These are phyloP conservation scores for Chlamydotis undulata DNA, from an alignment of 2,113 vertebrate genomes.

Conservation along the genomic window DNA sequence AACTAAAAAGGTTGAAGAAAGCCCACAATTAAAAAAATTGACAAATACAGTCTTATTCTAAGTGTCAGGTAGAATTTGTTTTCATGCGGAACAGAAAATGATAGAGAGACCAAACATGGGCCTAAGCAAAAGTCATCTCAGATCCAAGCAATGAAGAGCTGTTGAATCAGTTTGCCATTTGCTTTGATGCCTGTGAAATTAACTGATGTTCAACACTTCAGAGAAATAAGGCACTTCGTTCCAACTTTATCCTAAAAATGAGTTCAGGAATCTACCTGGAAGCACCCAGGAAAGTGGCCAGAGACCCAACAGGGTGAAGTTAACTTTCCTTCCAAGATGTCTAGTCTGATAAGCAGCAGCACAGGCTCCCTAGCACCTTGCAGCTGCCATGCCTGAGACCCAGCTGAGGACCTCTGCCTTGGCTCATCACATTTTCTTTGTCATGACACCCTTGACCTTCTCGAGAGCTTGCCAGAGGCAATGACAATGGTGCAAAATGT, in stretches of 20 bases:
- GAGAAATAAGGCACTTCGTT: background rate
- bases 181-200: background rate
- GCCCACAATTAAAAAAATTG: background rate
- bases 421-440: background rate
- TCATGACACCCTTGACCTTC: background rate
- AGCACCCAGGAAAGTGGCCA: background rate
- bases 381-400: background rate
- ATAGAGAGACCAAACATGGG: background rate
- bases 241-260: background rate
- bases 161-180: background rate
- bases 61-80: background rate
- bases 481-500: background rate
- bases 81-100: background rate
- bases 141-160: background rate
- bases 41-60: background rate
- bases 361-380: background rate
- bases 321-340: background rate
- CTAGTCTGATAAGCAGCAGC: background rate
- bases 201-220: background rate
- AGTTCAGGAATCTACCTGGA: background rate
- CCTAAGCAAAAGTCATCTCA: background rate
- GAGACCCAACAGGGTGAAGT: background rate
- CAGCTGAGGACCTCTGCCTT: rapidly evolving
- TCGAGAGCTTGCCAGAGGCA: background rate
- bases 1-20: background rate